Percentiles rank a stretch among this genome's conserved stretches.
phyloP scores from a whole-genome alignment of 2,113 vertebrate genomes.

The Lepus europaeus region DNA sequence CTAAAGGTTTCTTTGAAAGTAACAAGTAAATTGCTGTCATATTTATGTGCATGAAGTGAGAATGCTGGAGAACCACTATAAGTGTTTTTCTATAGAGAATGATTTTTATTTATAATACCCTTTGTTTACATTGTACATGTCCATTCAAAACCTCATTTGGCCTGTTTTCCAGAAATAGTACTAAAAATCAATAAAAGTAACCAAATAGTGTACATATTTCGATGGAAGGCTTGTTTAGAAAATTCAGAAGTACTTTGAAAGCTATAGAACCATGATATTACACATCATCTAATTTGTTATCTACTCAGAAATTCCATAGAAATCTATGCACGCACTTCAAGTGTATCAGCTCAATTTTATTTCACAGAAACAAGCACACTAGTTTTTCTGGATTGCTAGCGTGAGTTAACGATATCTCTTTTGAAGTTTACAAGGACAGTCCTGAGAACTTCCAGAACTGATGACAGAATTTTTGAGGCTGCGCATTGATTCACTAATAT shows the following conservation, averaged over 20 bases:
- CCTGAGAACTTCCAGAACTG: neutral
- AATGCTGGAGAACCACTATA: neutral
- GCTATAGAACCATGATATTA: neutral
- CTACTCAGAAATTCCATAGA: neutral
- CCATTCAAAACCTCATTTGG: neutral
- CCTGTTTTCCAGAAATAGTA: neutral
- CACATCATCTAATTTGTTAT: neutral
- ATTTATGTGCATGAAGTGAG: neutral
- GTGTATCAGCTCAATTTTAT: neutral
- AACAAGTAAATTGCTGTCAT: neutral
- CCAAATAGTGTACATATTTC: neutral
- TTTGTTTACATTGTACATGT: neutral
- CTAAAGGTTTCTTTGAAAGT: neutral
- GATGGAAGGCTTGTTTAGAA: neutral
- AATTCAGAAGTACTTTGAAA: slow-evolving; percentile 36
- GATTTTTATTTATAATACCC: neutral
- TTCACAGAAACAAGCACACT: neutral
- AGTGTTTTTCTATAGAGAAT: neutral
- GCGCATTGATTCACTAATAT: neutral
- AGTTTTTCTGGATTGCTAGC: neutral
- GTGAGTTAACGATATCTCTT: neutral
- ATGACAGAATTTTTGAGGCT: neutral
- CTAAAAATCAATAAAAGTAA: neutral
- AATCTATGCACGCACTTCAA: neutral
- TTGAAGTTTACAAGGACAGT: neutral